Base-by-base conservation (phyloP, 2,113 vertebrate species). In the Vireo altiloquus region DNA sequence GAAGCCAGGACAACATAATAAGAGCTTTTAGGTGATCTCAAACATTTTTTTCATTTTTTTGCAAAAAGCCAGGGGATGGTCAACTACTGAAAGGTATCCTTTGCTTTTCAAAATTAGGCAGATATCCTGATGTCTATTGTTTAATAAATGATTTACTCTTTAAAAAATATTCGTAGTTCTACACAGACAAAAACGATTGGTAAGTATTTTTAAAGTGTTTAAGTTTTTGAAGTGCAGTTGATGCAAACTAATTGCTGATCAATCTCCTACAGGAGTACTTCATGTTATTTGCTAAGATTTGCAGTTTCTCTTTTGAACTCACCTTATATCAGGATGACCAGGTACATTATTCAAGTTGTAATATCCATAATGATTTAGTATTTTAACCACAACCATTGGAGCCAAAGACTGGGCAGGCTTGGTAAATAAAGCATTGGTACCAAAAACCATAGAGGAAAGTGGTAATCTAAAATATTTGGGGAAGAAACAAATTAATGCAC, bases 361-460 rank as follows among this genome's bases (percentile, higher is more conserved):
- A 24, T 99, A 99, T 78, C 98, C 98, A 96, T 98, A 99, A 61
- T 99, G 98, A 96, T 98, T 99, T 59, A 99, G 97, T 78, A 98
- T 93, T 47, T 57, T 96, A 69, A 99, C 97, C 39, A 99, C 98
- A 65, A 98, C 65, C 98, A 99, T 98, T 12, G 99, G 99, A 12
- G 99, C 99, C 94, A 99, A 97, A 78, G 98, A 99, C 86, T 99
- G 99, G 37, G 98, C 98, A 33, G 98, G 98, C 90, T 99, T 99
- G 30, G 99, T 99, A 97, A 99, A 99, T 76, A 99, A 97, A 57
- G 99, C 98, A 87, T 98, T 99, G 40, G 99, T 99, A 72, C 98
- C 99, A 98, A 99, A 99, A 90, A 99, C 98, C 99, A 99, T 98
- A 11, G 99, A 99, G 16, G 98, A 99, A 68, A 99, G 96, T 7